A percentile compares a stretch with the other conserved stretches of the same genome.
Evolutionary conservation across 2,888 invertebrate genomes (phyloP).

Genomic region (Acanthococcus lagerstroemiae): DNA sequence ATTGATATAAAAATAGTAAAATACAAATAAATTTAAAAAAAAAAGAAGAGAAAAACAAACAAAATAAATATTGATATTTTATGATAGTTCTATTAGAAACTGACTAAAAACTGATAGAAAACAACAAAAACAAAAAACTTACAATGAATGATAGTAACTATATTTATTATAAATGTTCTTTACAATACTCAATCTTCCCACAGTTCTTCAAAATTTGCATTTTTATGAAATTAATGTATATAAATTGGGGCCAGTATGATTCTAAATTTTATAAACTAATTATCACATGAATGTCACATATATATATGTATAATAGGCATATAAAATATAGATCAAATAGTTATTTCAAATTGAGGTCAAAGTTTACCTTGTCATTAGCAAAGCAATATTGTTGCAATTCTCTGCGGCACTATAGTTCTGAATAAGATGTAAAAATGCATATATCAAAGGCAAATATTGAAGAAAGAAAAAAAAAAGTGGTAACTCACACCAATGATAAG

Average conservation of each 20-base stretch:
- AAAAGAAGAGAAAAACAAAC: slow-evolving; percentile 6
- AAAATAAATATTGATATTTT: background rate
- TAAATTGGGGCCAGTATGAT: slow-evolving; percentile 11
- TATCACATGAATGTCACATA: slow-evolving; percentile 19
- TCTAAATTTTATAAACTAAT: slow-evolving; percentile 7
- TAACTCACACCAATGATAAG: too few relatives aligned
- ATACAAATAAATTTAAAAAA: slow-evolving; percentile 14
- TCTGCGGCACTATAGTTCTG: too few relatives aligned
- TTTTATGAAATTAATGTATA: background rate
- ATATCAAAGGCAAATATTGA: too few relatives aligned
- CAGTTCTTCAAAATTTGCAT: too few relatives aligned
- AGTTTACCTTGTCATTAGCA: too few relatives aligned
- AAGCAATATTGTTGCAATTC: too few relatives aligned
- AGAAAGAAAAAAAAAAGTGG: too few relatives aligned
- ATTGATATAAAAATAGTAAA: slow-evolving; percentile 27
- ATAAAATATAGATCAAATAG: background rate
- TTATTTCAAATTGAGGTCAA: too few relatives aligned
- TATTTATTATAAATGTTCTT: too few relatives aligned
- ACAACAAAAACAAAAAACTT: slow-evolving; percentile 4
- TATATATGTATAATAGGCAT: background rate
- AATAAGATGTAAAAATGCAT: too few relatives aligned
- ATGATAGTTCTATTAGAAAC: slow-evolving; percentile 4
- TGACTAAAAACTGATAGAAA: slow-evolving; percentile 14
- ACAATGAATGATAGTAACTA: slow-evolving; percentile 22
- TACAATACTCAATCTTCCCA: too few relatives aligned